These are phyloP conservation scores for Sarcophaga carnaria DNA, from an alignment of 2,888 invertebrate species.

Conservation along the genomic window DNA sequence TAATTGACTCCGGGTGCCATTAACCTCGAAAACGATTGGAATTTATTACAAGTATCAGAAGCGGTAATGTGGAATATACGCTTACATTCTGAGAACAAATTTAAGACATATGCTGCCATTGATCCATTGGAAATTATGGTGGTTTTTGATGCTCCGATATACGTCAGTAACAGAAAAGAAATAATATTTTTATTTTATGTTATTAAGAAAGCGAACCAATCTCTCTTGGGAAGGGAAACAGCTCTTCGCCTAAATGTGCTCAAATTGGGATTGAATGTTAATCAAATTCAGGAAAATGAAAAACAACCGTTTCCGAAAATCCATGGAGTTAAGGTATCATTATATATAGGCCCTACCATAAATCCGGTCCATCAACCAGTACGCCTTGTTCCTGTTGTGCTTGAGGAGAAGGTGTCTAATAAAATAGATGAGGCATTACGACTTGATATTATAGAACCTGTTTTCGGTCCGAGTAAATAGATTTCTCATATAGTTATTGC, in stretches of 20 bases:
- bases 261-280: slow-evolving; percentile 43
- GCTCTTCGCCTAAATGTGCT: slow-evolving; percentile 66
- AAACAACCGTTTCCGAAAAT: slow-evolving; percentile 34
- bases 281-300: slow-evolving; percentile 24
- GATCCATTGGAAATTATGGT: slow-evolving; percentile 22
- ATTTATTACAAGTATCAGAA: slow-evolving; percentile 12
- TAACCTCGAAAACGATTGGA: slow-evolving; percentile 56
- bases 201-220: slow-evolving; percentile 66
- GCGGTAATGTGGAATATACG: slow-evolving; percentile 26
- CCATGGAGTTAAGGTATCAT: slow-evolving; percentile 28
- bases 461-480: slow-evolving; percentile 70
- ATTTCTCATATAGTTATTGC: slow-evolving; percentile 43
- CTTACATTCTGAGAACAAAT: slow-evolving; percentile 23
- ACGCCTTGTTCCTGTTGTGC: slow-evolving; percentile 19
- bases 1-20: slow-evolving; percentile 13
- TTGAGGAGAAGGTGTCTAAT: background rate
- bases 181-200: slow-evolving; percentile 52
- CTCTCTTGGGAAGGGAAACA: slow-evolving; percentile 63
- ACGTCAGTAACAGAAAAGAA: background rate
- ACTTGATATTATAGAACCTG: slow-evolving; percentile 75
- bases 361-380: slow-evolving; percentile 34
- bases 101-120: slow-evolving; percentile 19
- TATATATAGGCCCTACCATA: slow-evolving; percentile 24
- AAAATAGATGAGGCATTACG: slow-evolving; percentile 70
- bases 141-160: background rate